Base-by-base conservation (phyloP, 2,113 vertebrate genomes). In the Recurvirostra avosetta region DNA sequence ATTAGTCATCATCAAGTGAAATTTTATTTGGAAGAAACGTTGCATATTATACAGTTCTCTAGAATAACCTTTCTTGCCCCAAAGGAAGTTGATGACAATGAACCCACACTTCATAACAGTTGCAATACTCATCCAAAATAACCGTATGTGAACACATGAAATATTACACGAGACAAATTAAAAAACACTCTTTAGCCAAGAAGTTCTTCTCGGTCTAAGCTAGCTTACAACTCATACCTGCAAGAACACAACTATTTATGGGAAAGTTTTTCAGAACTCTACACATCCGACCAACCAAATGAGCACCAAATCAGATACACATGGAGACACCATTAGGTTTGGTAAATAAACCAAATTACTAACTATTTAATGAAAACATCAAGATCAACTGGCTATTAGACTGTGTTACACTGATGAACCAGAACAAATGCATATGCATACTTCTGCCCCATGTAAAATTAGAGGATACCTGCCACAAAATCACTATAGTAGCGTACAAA, bases 81-180 rank as follows among this genome's bases (percentile, higher is more conserved):
- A 50, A 30, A 29, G 11, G 11, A 90, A 89, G 25, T 6, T 49
- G 20, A 85, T 26, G 15, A 70, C 32, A 74, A 30, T 1, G 8
- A 94, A 62, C 26, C 12, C 45, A 72, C 5, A 15, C 29, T 83
- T 71, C 6, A 0, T 47, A 41, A 76, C 19, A 75, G 23, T 5
- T 45, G 12, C 19, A 85, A 38, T 15, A 67, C 2, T 36, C 15
- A 41, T 16, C 43, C 12, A 55, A 85, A 95, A 52, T 12, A 85
- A 21, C 9, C 2, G 43, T 30, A 43, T 85, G 16, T 53, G 22
- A 85, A 12, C 18, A 40, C 15, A 23, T 40, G 8, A 77, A 62
- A 25, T 34, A 71, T 2, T 52, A n/a, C 7, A 34, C 0, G 0
- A 75, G 47, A n/a, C 7, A 67, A 85, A 67, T 2, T 43, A 2